Evolutionary conservation across 2,113 vertebrate species (phyloP).

Genomic region (Sialia sialis): DNA sequence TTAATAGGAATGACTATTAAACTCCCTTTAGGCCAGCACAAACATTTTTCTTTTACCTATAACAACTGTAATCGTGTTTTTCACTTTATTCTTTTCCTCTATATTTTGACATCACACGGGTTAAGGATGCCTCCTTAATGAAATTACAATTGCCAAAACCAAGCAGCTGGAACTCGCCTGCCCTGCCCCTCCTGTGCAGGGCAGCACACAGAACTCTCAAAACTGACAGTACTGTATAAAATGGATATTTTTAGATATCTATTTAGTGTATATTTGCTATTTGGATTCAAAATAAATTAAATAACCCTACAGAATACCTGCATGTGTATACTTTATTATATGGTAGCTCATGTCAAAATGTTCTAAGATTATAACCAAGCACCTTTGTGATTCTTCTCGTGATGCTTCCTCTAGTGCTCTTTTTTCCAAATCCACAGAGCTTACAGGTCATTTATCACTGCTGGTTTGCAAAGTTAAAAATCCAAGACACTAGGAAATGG

Average conservation of each 20-base stretch:
- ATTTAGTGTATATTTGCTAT: constrained; percentile 64
- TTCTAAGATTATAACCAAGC: not conserved
- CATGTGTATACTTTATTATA: not conserved
- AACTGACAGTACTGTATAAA: constrained; percentile 61
- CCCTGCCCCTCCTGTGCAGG: not conserved
- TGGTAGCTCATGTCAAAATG: rapidly evolving
- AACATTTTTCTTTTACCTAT: not conserved
- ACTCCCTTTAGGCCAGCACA: constrained; percentile 42
- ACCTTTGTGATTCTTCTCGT: not conserved
- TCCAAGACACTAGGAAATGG: not conserved
- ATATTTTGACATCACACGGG: constrained; percentile 6
- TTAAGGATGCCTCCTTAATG: not conserved
- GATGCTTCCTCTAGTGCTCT: not conserved
- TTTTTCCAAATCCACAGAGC: not conserved
- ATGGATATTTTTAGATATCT: constrained; percentile 34
- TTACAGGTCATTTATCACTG: not conserved
- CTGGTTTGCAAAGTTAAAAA: not conserved
- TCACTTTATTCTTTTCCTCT: not conserved
- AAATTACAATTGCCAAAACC: not conserved
- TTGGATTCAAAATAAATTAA: constrained; percentile 59
- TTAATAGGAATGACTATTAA: constrained; percentile 50
- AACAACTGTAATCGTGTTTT: not conserved
- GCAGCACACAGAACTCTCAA: constrained; percentile 35
- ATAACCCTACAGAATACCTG: constrained; percentile 12
- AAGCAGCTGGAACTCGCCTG: constrained; percentile 43